Percentiles rank a stretch among this genome's conserved stretches.
These are phyloP conservation scores for Cheiracanthium punctorium DNA, from an alignment of 2,888 invertebrate species.

Conservation along the genomic window DNA sequence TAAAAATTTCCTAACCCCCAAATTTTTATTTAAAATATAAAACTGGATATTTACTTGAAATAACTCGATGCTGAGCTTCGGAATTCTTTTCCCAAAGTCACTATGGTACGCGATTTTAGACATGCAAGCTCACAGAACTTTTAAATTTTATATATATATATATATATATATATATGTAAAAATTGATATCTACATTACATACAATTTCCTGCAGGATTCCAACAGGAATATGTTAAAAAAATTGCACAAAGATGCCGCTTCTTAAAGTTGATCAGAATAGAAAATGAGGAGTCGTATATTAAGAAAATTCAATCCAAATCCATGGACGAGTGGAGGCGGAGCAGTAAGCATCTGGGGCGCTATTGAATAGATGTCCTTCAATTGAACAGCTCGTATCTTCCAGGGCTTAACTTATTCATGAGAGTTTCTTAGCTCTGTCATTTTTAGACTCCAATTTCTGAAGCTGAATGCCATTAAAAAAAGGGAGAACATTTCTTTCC, in stretches of 20 bases:
- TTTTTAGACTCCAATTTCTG: constrained; percentile 19
- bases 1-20: too few species aligned
- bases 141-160: too few species aligned
- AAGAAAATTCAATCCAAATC: constrained; percentile 18
- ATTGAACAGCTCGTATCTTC: not conserved
- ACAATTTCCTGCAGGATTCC: not conserved
- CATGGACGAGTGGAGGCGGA: not conserved
- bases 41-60: too few species aligned
- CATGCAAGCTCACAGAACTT: too few species aligned
- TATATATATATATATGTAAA: not conserved
- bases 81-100: too few species aligned
- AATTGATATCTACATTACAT: too few species aligned
- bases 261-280: constrained; percentile 9
- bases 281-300: constrained; percentile 21
- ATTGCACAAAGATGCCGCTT: constrained; percentile 16
- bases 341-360: not conserved
- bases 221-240: not conserved
- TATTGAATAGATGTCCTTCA: not conserved
- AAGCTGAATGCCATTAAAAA: constrained; percentile 22
- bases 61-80: too few species aligned
- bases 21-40: too few species aligned
- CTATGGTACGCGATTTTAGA: too few species aligned
- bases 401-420: constrained; percentile 1
- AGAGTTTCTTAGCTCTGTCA: not conserved
- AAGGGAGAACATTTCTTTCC: not conserved